These are phyloP conservation scores for Zaprionus capensis DNA, from an alignment of 1,140 invertebrate species.

Conservation along the genomic window DNA sequence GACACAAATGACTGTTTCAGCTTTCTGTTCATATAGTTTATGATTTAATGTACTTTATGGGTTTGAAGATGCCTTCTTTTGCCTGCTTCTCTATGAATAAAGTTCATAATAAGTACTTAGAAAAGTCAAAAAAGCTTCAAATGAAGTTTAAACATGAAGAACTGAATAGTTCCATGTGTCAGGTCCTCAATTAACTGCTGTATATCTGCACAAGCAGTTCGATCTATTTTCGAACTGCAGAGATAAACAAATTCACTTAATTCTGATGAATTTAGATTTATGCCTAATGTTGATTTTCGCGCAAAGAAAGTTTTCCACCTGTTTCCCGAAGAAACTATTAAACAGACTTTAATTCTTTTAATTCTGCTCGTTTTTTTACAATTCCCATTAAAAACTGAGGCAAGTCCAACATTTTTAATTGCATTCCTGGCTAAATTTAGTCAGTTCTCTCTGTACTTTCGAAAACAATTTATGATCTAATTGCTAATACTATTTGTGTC, in stretches of 20 bases:
- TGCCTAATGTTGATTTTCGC: neutral
- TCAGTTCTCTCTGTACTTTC: neutral
- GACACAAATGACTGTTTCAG: no score
- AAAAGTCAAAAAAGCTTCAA: no score
- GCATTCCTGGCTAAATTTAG: conserved; percentile 8
- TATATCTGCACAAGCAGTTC: no score
- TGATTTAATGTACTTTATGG: no score
- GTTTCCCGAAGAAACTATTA: neutral
- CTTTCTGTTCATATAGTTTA: no score
- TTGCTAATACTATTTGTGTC: conserved; percentile 9
- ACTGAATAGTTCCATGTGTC: no score
- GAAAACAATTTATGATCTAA: conserved; percentile 11
- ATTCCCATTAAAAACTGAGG: neutral
- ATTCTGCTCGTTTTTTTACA: neutral
- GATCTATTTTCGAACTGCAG: neutral
- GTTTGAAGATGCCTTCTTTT: no score
- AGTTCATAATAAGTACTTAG: no score
- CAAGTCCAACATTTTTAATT: neutral
- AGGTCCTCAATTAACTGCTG: no score
- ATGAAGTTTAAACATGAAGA: no score
- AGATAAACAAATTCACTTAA: neutral
- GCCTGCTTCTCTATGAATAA: no score
- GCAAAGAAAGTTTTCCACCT: neutral
- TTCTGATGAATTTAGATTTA: neutral
- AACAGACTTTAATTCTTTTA: neutral